A percentile compares a stretch with the other conserved stretches of the same genome.
Evolutionary conservation across 2,113 vertebrate genomes (phyloP).

Genomic region (Malurus alboscapulatus): DNA sequence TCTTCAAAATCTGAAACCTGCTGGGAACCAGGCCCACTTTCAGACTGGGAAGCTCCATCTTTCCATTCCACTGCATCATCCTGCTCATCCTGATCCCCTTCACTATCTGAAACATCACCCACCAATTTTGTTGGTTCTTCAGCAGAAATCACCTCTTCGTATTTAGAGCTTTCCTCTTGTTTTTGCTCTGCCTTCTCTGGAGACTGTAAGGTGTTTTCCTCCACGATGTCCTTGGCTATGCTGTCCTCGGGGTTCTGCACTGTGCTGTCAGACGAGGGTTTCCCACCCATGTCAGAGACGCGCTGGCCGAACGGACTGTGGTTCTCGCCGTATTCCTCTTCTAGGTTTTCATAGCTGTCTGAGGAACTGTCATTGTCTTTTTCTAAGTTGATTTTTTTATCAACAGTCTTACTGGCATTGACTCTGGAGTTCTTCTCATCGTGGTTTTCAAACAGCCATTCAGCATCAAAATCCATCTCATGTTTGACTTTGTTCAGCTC

Average conservation of each 20-base stretch:
- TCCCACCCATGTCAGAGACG: slow-evolving; percentile 60
- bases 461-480: slow-evolving; percentile 81
- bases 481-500: slow-evolving; percentile 87
- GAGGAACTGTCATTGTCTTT: slow-evolving; percentile 79
- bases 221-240: slow-evolving; percentile 59
- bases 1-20: slow-evolving; percentile 79
- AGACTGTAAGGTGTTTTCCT: slow-evolving; percentile 43
- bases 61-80: slow-evolving; percentile 74
- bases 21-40: slow-evolving; percentile 79
- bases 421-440: slow-evolving; percentile 85
- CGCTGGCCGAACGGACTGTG: slow-evolving; percentile 66
- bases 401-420: slow-evolving; percentile 80
- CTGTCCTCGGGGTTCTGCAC: slow-evolving; percentile 59
- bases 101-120: slow-evolving; percentile 71
- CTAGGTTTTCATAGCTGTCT: slow-evolving; percentile 75
- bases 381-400: slow-evolving; percentile 75
- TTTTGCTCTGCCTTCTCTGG: slow-evolving; percentile 74
- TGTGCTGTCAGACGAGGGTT: slow-evolving; percentile 40
- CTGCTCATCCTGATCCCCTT: slow-evolving; percentile 73
- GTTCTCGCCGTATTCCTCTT: slow-evolving; percentile 77
- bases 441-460: slow-evolving; percentile 79
- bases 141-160: slow-evolving; percentile 56
- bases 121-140: slow-evolving; percentile 64
- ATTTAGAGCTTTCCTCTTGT: slow-evolving; percentile 67
- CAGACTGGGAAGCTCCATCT: slow-evolving; percentile 70